phyloP scores from a whole-genome alignment of 2,888 invertebrate genomes.

The Agonum fuliginosum region DNA sequence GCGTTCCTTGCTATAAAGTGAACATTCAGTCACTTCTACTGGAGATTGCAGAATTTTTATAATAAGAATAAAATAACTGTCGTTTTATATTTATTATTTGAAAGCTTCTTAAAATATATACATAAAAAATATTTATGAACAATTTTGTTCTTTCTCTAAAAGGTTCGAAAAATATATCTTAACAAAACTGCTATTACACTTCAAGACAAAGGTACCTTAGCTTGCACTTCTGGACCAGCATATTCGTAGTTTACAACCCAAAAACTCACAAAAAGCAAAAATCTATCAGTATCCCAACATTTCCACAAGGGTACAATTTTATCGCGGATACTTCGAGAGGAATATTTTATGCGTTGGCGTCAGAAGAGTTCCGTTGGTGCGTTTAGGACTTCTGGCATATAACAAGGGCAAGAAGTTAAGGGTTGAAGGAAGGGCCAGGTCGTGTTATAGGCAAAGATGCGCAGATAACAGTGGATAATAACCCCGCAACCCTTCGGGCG shows the following conservation, averaged over 20 bases:
- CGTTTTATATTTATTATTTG: too few relatives aligned
- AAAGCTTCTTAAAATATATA: too few relatives aligned
- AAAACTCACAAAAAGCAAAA: neutral
- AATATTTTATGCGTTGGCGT: constrained; percentile 6
- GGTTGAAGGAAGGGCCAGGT: constrained; percentile 3
- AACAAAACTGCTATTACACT: too few relatives aligned
- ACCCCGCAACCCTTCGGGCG: neutral
- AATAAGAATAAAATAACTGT: too few relatives aligned
- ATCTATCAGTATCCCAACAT: constrained; percentile 20
- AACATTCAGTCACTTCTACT: too few relatives aligned
- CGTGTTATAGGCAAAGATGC: constrained; percentile 40
- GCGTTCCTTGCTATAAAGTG: too few relatives aligned
- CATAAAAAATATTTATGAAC: too few relatives aligned
- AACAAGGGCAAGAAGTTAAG: constrained; percentile 40
- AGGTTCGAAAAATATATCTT: too few relatives aligned
- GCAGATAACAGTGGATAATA: constrained; percentile 50
- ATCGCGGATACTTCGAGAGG: neutral
- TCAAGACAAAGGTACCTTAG: neutral
- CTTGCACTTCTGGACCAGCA: neutral
- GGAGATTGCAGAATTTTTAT: too few relatives aligned
- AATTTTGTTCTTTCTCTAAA: too few relatives aligned
- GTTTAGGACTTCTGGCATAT: constrained; percentile 41
- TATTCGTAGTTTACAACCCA: neutral
- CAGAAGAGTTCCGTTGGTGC: neutral
- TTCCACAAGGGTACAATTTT: constrained; percentile 4